Percentiles rank a stretch among this genome's conserved stretches.
Evolutionary conservation across 2,797 vertebrate species (phyloP).

Genomic region (Cuniculus paca): DNA sequence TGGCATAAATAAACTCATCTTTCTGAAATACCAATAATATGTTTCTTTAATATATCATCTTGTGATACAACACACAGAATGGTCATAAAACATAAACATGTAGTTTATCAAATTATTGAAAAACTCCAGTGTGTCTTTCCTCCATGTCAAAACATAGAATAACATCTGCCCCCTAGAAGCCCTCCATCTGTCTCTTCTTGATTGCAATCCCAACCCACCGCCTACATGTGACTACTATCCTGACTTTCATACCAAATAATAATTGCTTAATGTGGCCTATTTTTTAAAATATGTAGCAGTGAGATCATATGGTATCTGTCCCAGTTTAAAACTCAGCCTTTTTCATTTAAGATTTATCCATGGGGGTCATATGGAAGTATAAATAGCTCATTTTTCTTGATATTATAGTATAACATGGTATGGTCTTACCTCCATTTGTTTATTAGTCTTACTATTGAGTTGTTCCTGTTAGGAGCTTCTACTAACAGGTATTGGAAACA

Average conservation of each 20-base stretch:
- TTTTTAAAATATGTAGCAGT: constrained; percentile 1
- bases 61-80: neutral
- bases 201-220: neutral
- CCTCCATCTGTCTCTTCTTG: constrained; percentile 5
- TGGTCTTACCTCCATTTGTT: neutral
- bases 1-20: neutral
- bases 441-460: neutral
- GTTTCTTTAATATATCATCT: constrained; percentile 20
- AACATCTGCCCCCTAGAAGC: neutral
- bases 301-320: neutral
- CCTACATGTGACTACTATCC: neutral
- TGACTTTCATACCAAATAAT: neutral
- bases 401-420: neutral
- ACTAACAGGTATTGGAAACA: neutral
- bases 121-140: constrained; percentile 17
- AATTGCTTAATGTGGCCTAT: neutral
- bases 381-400: constrained; percentile 22
- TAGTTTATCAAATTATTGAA: constrained; percentile 25
- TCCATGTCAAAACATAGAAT: neutral
- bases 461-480: neutral
- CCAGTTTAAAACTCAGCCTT: constrained; percentile 45
- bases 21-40: constrained; percentile 45
- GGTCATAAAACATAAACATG: neutral
- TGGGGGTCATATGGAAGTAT: neutral
- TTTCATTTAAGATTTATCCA: constrained; percentile 16